Evolutionary conservation across 2,113 vertebrate genomes (phyloP).

Genomic region (Heloderma charlesbogerti): DNA sequence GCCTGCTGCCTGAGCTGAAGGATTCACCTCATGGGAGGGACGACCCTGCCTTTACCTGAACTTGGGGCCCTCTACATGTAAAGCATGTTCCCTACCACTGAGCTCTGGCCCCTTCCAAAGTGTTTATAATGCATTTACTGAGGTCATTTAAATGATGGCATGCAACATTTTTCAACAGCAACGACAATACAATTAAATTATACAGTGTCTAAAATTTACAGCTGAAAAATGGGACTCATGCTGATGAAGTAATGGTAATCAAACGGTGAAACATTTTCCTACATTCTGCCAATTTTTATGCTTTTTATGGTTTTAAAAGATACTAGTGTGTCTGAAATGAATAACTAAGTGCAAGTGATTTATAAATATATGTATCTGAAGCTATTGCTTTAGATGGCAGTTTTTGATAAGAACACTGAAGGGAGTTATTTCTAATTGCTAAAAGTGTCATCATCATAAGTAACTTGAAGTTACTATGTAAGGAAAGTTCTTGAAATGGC

Average conservation of each 20-base stretch:
- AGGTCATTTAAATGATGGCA: neutral
- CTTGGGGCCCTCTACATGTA: neutral
- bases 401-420: conserved; percentile 14
- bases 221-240: neutral
- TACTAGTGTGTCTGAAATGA: neutral
- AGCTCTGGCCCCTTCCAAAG: neutral
- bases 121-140: neutral
- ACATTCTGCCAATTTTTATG: neutral
- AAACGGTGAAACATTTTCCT: neutral
- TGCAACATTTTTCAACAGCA: neutral
- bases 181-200: neutral
- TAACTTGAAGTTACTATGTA: conserved; percentile 34
- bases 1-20: no score
- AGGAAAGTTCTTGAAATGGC: conserved; percentile 48
- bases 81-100: neutral
- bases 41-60: neutral
- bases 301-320: conserved; percentile 24
- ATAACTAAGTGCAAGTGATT: conserved; percentile 22
- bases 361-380: conserved; percentile 13
- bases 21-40: no score
- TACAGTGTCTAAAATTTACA: neutral
- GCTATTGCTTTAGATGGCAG: conserved; percentile 23
- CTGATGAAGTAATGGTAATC: conserved; percentile 25
- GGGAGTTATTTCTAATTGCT: conserved; percentile 46
- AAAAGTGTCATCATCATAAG: conserved; percentile 36